Evolutionary conservation across 2,888 invertebrate species (phyloP).

Genomic region (Cyclophora albipunctata): DNA sequence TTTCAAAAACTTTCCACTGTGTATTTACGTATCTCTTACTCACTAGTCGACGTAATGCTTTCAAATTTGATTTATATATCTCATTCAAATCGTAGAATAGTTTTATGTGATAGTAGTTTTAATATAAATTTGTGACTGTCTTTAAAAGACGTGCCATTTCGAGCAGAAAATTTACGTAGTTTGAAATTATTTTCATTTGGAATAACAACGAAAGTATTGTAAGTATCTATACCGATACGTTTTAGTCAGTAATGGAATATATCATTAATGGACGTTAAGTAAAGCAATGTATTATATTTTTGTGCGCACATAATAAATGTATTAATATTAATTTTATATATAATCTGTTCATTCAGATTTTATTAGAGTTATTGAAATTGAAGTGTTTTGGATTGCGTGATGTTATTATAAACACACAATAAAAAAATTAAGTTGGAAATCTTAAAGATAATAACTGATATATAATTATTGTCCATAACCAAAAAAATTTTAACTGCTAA

Average conservation of each 20-base stretch:
- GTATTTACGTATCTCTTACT: too few relatives aligned
- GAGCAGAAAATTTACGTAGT: conserved; percentile 5
- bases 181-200: conserved; percentile 5
- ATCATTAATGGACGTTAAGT: neutral
- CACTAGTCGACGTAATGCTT: too few relatives aligned
- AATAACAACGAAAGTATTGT: conserved; percentile 34
- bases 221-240: conserved; percentile 12
- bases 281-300: conserved; percentile 1
- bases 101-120: conserved; percentile 27
- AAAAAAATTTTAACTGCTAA: too few relatives aligned
- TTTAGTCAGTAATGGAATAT: neutral
- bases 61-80: neutral
- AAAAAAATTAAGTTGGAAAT: too few relatives aligned
- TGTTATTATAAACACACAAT: too few relatives aligned
- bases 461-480: too few relatives aligned
- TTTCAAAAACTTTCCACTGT: neutral
- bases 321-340: neutral
- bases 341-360: neutral
- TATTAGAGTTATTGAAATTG: neutral
- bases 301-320: conserved; percentile 4
- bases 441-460: too few relatives aligned
- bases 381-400: neutral
- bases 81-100: conserved; percentile 8
- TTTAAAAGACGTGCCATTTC: conserved; percentile 1
- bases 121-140: conserved; percentile 1